Evolutionary conservation across 1,140 invertebrate species (phyloP), one percentile per base, ranked within the genome.

Genomic region (Drosophila auraria): DNA sequence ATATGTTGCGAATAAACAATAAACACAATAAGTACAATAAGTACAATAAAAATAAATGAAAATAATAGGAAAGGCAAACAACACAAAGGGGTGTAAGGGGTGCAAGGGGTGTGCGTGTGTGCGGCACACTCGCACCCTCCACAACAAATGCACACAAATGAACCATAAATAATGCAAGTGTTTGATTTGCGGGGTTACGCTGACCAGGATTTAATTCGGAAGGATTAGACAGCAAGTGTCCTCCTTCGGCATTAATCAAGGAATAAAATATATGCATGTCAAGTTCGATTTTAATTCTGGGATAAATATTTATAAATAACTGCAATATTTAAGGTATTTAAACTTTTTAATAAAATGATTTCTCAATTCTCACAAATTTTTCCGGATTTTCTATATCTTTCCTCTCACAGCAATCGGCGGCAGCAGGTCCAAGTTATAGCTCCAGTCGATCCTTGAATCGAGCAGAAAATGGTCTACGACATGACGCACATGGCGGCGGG

Each of bases 401-500:
- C 5, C 5, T 2, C 3, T 9, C 1, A 3, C 17, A 49, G 61
- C 7, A 23, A 60, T 20, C 54, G 23, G 20, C 11, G 54, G 20
- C 44, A 27, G 62, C 12, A 23, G 23, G 40, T 15, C 45, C 25
- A 40, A 44, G 9, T 50, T 8, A 20, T 20, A 23, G 20, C n/a
- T 36, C 47, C 57, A 30, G n/a, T 30, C 30, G 40, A 69, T 71
- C 15, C 53, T 23, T 33, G 45, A 15, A 54, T 17, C 25, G 12
- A 12, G 9, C 36, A 15, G 15, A 80, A 58, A 14, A 93, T 93
- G 92, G 92, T 93, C 15, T 93, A 93, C 51, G 92, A 93, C 25
- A 93, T 93, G 80, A 87, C 83, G 6, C 92, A 93, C 50, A 56
- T 93, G 89, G 81, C 91, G 38, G 92, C 92, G 20, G 75, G 82